Base-by-base conservation (phyloP, 1,140 invertebrate genomes). In the Thaumatotibia leucotreta region DNA sequence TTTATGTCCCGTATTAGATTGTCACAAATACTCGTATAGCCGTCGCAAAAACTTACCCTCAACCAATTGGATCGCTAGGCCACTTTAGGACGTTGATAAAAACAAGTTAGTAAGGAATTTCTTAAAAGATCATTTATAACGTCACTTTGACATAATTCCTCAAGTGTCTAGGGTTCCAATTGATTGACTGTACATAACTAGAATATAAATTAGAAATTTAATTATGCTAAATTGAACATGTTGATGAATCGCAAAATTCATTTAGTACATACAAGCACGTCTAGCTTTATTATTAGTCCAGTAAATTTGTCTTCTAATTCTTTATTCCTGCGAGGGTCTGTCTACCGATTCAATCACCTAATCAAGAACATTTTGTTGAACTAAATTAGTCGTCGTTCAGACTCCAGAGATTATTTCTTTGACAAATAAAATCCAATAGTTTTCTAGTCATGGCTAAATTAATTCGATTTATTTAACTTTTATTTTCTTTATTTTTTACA, bases 361-460 rank as follows among this genome's bases (percentile, higher is more conserved):
- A 58, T 58, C 52, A 58, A 31, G 27, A 27, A 27, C 24, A 58
- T n/a, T n/a, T 31, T 58, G 52, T 58, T 58, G 52, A 58, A 58
- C 52, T 58, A 58, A 58, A 52, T 52, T 24, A 58, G 6, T 14
- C 52, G n/a, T 9, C 8, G 11, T 23, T 6, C 11, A n/a, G 17
- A 58, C 6, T 23, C 3, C 11, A n/a, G 17, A 58, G 11, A 24
- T 14, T 5, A 58, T 27, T 58, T 27, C 11, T 58, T 58, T 45
- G 11, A 29, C 2, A 14, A 27, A 27, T 58, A 29, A 27, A 58
- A 29, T 58, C n/a, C n/a, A 50, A 22, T 24, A 52, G 3, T 14
- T 23, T 52, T 8, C 22, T 24, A n/a, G 10, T 4, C 10, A 23
- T 23, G 22, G 8, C 24, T n/a, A 3, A n/a, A 52, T 45, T 20